These are phyloP conservation scores for Hephaestus fuliginosus DNA, from an alignment of 2,797 vertebrate species.

Conservation along the genomic window DNA sequence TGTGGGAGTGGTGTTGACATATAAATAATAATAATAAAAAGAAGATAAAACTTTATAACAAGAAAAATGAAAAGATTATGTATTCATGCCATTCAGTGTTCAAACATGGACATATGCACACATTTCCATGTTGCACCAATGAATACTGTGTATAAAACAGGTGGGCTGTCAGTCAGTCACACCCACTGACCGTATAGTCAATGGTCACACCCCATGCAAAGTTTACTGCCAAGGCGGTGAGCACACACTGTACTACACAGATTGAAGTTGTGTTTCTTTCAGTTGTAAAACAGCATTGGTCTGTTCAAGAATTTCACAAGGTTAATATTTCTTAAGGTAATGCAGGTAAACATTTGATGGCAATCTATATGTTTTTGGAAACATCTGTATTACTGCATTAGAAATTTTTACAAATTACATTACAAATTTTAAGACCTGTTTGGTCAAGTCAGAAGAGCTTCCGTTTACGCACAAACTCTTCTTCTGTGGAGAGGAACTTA, in stretches of 20 bases:
- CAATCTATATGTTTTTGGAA: no score
- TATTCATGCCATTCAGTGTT: neutral
- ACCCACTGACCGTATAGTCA: neutral
- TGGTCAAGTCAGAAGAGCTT: neutral
- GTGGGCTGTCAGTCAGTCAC: conserved; percentile 23
- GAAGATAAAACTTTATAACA: neutral
- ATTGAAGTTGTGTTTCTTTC: neutral
- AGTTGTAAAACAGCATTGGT: no score
- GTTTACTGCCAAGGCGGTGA: neutral
- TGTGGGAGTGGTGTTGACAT: conserved; percentile 26
- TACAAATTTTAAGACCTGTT: no score
- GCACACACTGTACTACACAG: conserved; percentile 5
- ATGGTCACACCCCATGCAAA: neutral
- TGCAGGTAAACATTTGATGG: no score
- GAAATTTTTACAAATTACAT: no score
- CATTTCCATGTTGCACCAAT: neutral
- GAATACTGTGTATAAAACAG: neutral
- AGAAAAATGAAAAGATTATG: neutral
- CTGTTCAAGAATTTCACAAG: no score
- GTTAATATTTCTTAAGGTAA: no score
- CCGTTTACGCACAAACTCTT: neutral
- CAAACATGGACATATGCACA: conserved; percentile 3
- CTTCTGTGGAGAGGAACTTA: neutral
- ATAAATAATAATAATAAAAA: conserved; percentile 10
- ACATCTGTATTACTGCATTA: no score